Percentiles rank a stretch among this genome's conserved stretches.
Conservation (phyloP, 2,797 vertebrate genomes). For the Acanthopagrus latus region DNA sequence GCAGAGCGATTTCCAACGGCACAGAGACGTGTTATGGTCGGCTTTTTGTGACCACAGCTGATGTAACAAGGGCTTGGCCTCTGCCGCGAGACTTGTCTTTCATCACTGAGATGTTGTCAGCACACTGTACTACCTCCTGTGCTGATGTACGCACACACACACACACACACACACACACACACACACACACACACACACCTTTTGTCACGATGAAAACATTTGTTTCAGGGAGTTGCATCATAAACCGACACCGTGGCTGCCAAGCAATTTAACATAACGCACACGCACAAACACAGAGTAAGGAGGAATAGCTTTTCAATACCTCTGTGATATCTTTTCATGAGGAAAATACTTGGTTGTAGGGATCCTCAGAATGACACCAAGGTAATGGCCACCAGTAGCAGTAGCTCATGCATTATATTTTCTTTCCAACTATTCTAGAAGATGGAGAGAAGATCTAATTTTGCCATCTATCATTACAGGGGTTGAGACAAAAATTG, state of each 20-base stretch:
- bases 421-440: background rate
- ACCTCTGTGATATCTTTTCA: background rate
- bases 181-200: slow-evolving; percentile 13
- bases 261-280: slow-evolving; percentile 7
- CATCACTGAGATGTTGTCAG: slow-evolving; percentile 17
- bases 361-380: slow-evolving; percentile 4
- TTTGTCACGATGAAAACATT: slow-evolving; percentile 32
- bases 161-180: slow-evolving; percentile 6
- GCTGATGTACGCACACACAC: background rate
- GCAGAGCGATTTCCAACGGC: background rate
- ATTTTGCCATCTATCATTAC: slow-evolving; percentile 38
- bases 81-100: background rate
- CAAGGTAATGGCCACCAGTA: background rate
- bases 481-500: slow-evolving; percentile 17
- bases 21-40: background rate
- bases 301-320: background rate
- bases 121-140: background rate
- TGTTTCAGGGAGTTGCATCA: slow-evolving; percentile 71
- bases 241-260: slow-evolving; percentile 31
- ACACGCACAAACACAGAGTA: slow-evolving; percentile 1
- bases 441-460: slow-evolving; percentile 22
- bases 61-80: slow-evolving; percentile 30
- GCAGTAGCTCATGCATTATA: slow-evolving; percentile 8
- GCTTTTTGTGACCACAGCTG: slow-evolving; percentile 32
- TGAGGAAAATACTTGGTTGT: background rate